Evolutionary conservation across 35 echinoderm and acorn worm species (phyloP), one percentile per base, ranked within the genome.

Genomic region (Heliocidaris erythrogramma): DNA sequence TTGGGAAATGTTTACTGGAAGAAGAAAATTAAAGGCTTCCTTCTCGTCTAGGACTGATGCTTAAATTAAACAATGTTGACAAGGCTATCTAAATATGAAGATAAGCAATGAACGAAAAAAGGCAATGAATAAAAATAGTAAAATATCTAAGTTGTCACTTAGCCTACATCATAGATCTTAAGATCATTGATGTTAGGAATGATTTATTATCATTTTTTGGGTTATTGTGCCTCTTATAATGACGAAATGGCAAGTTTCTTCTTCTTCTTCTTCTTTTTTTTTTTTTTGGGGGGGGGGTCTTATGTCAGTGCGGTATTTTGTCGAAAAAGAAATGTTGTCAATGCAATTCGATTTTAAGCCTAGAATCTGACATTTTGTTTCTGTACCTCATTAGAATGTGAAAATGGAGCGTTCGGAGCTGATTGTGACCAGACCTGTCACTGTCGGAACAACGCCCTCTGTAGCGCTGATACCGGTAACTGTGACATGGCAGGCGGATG

Each of bases 351-450:
- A 78, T 4, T 27, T 18, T 7, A 78, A n/a, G 14, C 9, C 65
- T n/a, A 5, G 4, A 78, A 78, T n/a, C 8, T 78, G 7, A 78
- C 27, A 18, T 3, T 78, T 78, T 78, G 47, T 59, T 59, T 92
- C 91, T 32, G 31, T 49, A 32, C 32, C 50, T 16, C 48, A 65
- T 85, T 91, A 97, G 96, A 61, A 30, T 97, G 96, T 59, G 87
- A 69, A 30, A 48, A 60, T 30, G 94, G 94, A 88, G 93, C 30
- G 27, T 97, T 90, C 35, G 96, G 96, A 50, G 96, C 96, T 18
- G 92, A 95, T 35, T 97, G 96, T 85, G 78, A 94, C 11, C 92
- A 95, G 48, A 48, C 49, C 6, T 97, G 96, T 85, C 94, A 97
- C 32, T 97, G 96, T 91, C 27, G 48, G 71, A 50, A 93, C 69